Base-by-base conservation (phyloP, 2,797 vertebrate species). In the Hydrolagus colliei region DNA sequence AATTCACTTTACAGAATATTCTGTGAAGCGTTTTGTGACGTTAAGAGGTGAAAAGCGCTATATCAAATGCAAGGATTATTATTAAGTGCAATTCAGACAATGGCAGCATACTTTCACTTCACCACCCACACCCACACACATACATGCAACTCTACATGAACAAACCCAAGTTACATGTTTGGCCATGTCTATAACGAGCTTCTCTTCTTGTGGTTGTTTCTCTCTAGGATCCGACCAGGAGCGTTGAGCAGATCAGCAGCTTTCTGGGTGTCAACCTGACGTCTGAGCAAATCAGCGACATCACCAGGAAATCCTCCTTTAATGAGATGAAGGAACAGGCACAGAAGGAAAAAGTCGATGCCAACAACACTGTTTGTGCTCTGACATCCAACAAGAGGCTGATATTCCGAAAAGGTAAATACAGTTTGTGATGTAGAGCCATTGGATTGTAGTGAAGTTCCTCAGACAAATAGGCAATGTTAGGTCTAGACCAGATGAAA, bases 251-350 rank as follows among this genome's bases (percentile, higher is more conserved):
- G 82, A 90, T 93, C 0, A 71, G 86, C 20, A 7, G 85, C 52
- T 93, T 92, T 77, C 88, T 94, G 1, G 86, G 62, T 16, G 86
- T 93, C 72, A 89, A 86, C 0, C 0, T 91, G 78, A 91, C 41
- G 4, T 90, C 93, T 9, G 86, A 41, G 0, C 88, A 91, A 0
- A 89, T 94, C 20, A 86, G 88, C 73, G 88, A 91, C 4, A 90
- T 94, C 87, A 90, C 91, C 72, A 63, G 52, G 75, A 93, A 90
- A 73, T 91, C 90, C 0, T 93, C 93, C 0, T 93, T 94, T 88
- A 90, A 86, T 9, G 90, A 92, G 88, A 93, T 94, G 93, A 93
- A 93, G 88, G 91, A 0, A 0, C 88, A 90, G 0, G 87, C 89
- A 0, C 88, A 90, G 18, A 93, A 92, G 86, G 92, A 92, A 63